Conservation (phyloP, 2,113 vertebrate species). For the Brachypodius melanocephalos region DNA sequence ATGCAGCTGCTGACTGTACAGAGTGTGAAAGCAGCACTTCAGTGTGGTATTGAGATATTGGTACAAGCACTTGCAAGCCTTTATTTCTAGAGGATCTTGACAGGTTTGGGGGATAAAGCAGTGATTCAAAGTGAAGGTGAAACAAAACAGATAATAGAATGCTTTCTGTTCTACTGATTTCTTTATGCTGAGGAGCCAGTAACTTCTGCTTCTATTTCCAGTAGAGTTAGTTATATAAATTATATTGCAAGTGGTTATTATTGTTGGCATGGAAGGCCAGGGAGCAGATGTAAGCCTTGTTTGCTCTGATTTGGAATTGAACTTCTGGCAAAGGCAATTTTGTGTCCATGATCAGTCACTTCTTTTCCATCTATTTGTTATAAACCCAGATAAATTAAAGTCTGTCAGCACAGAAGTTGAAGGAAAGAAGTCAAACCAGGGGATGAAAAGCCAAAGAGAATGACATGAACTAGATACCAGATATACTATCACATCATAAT, state of each 20-base stretch:
- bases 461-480: not conserved
- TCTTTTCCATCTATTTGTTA: not conserved
- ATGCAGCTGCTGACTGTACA: not conserved
- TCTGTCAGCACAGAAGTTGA: not conserved
- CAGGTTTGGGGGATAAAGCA: not conserved
- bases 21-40: not conserved
- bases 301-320: slow-evolving; percentile 5
- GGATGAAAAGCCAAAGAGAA: not conserved
- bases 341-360: not conserved
- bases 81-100: not conserved
- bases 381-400: not conserved
- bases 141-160: not conserved
- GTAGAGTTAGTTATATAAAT: not conserved
- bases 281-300: not conserved
- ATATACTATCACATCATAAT: not conserved
- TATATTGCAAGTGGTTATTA: not conserved
- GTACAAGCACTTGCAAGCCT: not conserved
- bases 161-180: not conserved
- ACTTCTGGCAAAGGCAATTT: not conserved
- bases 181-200: not conserved
- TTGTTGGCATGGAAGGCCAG: not conserved
- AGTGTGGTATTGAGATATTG: not conserved
- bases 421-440: not conserved
- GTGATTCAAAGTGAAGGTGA: not conserved
- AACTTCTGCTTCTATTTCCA: not conserved